Base-by-base conservation (phyloP, 2,113 vertebrate species). In the Arenaria interpres region DNA sequence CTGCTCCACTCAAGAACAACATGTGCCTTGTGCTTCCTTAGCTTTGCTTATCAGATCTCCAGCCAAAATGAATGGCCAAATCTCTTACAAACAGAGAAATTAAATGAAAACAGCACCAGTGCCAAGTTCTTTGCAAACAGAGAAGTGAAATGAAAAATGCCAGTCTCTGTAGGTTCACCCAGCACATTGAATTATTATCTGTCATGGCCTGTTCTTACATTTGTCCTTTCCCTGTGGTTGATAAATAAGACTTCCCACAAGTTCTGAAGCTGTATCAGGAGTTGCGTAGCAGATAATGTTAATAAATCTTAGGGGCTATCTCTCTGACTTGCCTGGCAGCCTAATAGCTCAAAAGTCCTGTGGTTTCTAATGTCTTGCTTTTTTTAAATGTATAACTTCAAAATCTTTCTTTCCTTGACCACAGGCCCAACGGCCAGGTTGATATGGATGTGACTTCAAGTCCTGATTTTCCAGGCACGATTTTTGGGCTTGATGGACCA, bases 11-110 rank as follows among this genome's bases (percentile, higher is more conserved):
- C 80, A 68, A 95, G 96, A 95, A 91, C 90, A 91, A 95, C 88
- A 83, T 78, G 89, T 90, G 89, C 91, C 74, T 89, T 22, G 63
- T 90, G 85, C 90, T 94, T 87, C 90, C 43, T 75, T 50, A 35
- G 46, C 88, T 90, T 72, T 67, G 54, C 94, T 95, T 95, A 97
- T 97, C 97, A 95, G 95, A 95, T 97, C 72, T 81, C 46, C 94
- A 95, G 97, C 95, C 95, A 77, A 76, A 96, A 97, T 89, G 93
- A 96, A 97, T 87, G 97, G 95, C 92, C 93, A 95, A 87, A 96
- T 90, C 96, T 95, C 89, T 94, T 69, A 91, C 87, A 97, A 97
- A 96, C 95, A 95, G 95, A 97, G 95, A 94, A 97, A 97, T 97
- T 95, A 97, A 96, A 97, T 94, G 96, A 96, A 95, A 96, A 96